Percentiles rank a stretch among this genome's conserved stretches.
These are phyloP conservation scores for Brachypterus glaber DNA, from an alignment of 2,888 invertebrate species.

Conservation along the genomic window DNA sequence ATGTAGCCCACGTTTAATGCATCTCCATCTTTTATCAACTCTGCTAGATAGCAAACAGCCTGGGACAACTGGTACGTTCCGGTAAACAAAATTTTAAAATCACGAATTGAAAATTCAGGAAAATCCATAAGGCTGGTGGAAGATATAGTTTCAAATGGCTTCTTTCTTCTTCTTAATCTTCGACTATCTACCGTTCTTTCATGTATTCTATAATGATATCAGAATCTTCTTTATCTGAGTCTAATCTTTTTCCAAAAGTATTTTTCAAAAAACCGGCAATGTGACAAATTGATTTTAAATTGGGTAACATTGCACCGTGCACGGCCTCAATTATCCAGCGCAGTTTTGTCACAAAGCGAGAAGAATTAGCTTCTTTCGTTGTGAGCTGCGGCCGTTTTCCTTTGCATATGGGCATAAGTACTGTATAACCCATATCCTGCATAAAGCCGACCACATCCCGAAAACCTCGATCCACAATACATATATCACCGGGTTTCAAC, in stretches of 20 bases:
- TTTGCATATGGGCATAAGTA: too few relatives aligned
- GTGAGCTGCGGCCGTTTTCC: too few relatives aligned
- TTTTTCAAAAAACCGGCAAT: constrained; percentile 8
- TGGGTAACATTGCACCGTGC: too few relatives aligned
- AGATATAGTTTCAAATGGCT: not conserved
- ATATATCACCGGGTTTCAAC: not conserved
- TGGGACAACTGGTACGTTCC: constrained; percentile 4
- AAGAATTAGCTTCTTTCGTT: too few relatives aligned
- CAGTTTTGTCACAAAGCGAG: too few relatives aligned
- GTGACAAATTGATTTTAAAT: not conserved
- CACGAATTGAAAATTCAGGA: constrained; percentile 4
- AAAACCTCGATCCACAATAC: constrained; percentile 1
- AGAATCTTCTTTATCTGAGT: constrained; percentile 5
- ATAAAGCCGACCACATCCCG: not conserved
- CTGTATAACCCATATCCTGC: constrained; percentile 4
- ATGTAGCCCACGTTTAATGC: too few relatives aligned
- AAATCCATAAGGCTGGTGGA: constrained; percentile 3
- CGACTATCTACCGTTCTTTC: constrained; percentile 1
- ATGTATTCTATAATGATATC: not conserved
- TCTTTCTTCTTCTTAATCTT: too few relatives aligned
- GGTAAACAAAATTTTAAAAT: constrained; percentile 2
- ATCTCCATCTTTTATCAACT: not conserved
- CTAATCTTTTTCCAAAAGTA: constrained; percentile 5
- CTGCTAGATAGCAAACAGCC: constrained; percentile 4
- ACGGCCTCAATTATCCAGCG: too few relatives aligned